Percentiles rank a stretch among this genome's conserved stretches.
phyloP scores from a whole-genome alignment of 2,888 invertebrate species.

The Antheraea assamensis region DNA sequence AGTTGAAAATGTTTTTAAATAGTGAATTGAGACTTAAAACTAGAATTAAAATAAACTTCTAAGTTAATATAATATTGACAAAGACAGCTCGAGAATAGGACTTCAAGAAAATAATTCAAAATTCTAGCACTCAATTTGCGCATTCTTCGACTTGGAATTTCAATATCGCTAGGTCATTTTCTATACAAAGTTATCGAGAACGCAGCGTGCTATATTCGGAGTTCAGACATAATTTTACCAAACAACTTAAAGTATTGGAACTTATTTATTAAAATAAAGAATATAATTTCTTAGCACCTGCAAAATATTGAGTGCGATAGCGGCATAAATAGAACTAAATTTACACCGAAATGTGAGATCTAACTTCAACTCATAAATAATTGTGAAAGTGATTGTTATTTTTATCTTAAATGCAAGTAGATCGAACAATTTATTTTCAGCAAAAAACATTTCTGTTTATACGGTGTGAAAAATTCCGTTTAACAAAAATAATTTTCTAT shows the following conservation, averaged over 20 bases:
- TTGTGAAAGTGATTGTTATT: too few relatives aligned
- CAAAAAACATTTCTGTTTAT: too few relatives aligned
- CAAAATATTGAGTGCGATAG: not conserved
- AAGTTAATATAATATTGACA: not conserved
- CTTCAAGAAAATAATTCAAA: not conserved
- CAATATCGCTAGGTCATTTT: not conserved
- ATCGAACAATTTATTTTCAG: too few relatives aligned
- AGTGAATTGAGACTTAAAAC: too few relatives aligned
- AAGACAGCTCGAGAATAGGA: not conserved
- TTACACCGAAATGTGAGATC: not conserved
- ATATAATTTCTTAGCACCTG: not conserved
- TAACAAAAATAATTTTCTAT: not conserved
- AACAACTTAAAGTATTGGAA: not conserved
- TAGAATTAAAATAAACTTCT: not conserved
- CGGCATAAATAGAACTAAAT: not conserved
- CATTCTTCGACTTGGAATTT: not conserved
- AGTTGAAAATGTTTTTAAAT: too few relatives aligned
- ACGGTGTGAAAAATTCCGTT: not conserved
- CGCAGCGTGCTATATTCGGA: not conserved
- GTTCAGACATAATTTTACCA: not conserved
- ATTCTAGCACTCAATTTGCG: not conserved
- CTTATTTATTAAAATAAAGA: conserved; percentile 7
- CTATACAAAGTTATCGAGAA: not conserved
- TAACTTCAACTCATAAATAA: not conserved
- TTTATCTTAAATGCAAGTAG: too few relatives aligned